Evolutionary conservation across 1,140 invertebrate species (phyloP), one percentile per base, ranked within the genome.

Genomic region (Pseudomyrmex concolor): DNA sequence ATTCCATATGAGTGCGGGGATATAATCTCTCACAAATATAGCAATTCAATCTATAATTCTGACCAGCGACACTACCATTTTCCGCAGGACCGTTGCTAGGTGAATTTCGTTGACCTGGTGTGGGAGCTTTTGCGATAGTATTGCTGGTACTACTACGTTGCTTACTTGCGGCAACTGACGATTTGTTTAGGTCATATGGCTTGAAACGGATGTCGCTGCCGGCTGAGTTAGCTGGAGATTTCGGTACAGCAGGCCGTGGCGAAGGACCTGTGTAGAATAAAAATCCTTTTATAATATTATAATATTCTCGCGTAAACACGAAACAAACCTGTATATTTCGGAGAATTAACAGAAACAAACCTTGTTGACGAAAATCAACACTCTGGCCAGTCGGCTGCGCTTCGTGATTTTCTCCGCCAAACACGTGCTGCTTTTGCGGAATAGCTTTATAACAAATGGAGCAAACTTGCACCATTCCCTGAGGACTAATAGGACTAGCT

Each of bases 401-500:
- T 88, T 95, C 94, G 57, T 92, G 92, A 84, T 94, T 94, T 34
- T 92, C 91, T 55, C 95, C 95, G 84, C 96, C 95, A 91, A 96
- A 97, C 48, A 96, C 95, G 89, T 97, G 96, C 93, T 97, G 97
- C 93, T 97, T 97, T 91, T 97, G 96, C 71, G 96, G 97, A 76
- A 98, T 96, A 84, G 95, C 95, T 93, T 97, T 97, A 93, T 97
- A 97, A 94, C 98, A 99, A 66, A 96, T 95, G 80, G 96, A 96
- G 94, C 98, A 98, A 85, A 98, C 97, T 94, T 97, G 96, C 84
- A 97, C 96, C 96, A 97, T 97, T 83, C 96, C 97, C 94, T 97
- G 96, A 68, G 96, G 96, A 92, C 96, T 97, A 83, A 98, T 97
- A 45, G 97, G 97, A 94, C 96, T 97, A 86, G 98, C 97, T 88